Evolutionary conservation across 2,113 vertebrate genomes (phyloP), one percentile per base, ranked within the genome.

Genomic region (Paraplagusia blochii): DNA sequence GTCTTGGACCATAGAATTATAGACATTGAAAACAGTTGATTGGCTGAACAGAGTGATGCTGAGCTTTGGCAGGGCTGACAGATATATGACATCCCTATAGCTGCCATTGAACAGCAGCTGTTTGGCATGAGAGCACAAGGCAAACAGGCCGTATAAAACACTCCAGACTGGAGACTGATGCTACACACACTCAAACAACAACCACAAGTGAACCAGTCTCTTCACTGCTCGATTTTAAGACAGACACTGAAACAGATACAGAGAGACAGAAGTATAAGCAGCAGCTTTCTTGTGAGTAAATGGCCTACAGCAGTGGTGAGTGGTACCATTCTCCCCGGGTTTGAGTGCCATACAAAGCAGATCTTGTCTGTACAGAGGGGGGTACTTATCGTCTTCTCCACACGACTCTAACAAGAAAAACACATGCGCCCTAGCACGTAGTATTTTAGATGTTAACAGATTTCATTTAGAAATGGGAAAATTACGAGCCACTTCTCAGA

Each of bases 271-370:
- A 58, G 55, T 63, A 67, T 44, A 66, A 63, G 76, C 77, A 69
- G 33, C 66, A 69, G 52, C 19, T 17, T 60, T 61, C 56, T 73
- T 48, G 60, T 53, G 71, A 77, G 79, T 79, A 78, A 81, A 83
- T 72, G 76, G 76, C 83, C 77, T 73, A 36, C 36, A 84, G 83
- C 79, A 74, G 74, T n/a, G 72, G 79, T 72, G 66, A 85, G 80
- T 79, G 82, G 74, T 82, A 69, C 80, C 63, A 75, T 69, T 76
- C 72, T 76, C 77, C 57, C 69, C 64, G 35, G 51, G 64, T 56
- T 68, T 6, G 68, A 69, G 60, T n/a, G 71, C 47, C 2, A 22
- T 11, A 87, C 87, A 87, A 87, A 74, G 81, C 56, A 22, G 16
- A 73, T 74, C 58, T 79, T 85, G 86, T 86, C 74, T 60, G 57